Evolutionary conservation across 2,888 invertebrate genomes (phyloP).

Genomic region (Lasioglossum morio): DNA sequence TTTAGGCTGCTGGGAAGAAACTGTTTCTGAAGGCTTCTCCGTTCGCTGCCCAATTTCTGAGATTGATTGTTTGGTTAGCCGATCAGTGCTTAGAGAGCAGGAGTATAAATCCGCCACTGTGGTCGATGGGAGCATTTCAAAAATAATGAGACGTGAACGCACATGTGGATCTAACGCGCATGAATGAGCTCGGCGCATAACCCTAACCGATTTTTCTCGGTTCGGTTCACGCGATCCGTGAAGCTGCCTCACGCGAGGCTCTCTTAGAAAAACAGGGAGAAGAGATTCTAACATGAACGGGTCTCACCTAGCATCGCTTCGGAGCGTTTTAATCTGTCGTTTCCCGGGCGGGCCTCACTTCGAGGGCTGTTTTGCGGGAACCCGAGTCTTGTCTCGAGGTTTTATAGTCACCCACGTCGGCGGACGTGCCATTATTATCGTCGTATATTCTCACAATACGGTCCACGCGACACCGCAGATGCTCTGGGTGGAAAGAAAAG

Average conservation of each 20-base stretch:
- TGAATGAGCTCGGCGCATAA: neutral
- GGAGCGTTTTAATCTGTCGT: slow-evolving; percentile 32
- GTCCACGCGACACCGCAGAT: slow-evolving; percentile 59
- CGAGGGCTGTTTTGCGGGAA: slow-evolving; percentile 51
- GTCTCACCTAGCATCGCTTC: neutral
- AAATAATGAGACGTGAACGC: neutral
- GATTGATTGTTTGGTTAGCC: neutral
- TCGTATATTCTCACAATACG: slow-evolving; percentile 60
- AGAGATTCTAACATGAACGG: slow-evolving; percentile 19
- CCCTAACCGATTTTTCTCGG: neutral
- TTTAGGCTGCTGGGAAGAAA: neutral
- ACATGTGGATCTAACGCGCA: neutral
- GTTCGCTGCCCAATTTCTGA: neutral
- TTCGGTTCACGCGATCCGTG: neutral
- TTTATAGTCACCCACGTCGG: slow-evolving; percentile 64
- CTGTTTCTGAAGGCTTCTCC: neutral
- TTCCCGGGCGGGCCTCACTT: slow-evolving; percentile 30
- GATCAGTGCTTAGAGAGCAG: too few relatives aligned
- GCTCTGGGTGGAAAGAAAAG: slow-evolving; percentile 46
- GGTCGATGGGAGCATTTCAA: neutral
- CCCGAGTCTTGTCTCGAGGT: slow-evolving; percentile 32
- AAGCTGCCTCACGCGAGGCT: neutral
- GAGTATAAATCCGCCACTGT: too few relatives aligned
- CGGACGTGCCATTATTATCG: slow-evolving; percentile 56
- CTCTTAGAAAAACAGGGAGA: neutral